Conservation (phyloP, 1,140 invertebrate genomes). For the Episyrphus balteatus region DNA sequence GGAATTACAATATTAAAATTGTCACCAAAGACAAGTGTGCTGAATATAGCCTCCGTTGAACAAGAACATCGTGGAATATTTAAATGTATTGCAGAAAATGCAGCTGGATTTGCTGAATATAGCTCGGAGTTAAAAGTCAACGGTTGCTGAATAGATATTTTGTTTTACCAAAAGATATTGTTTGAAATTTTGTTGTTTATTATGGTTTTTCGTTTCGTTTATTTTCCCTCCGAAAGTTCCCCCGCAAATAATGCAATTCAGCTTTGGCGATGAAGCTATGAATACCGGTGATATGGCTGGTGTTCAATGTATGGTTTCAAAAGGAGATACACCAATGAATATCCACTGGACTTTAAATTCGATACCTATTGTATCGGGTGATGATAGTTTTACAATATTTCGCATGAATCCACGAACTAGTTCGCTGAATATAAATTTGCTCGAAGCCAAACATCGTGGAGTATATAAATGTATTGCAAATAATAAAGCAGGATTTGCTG, state of each 20-base stretch:
- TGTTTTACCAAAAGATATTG: neutral
- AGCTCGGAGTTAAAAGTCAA: conserved; percentile 47
- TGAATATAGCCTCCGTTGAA: conserved; percentile 45
- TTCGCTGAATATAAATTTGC: conserved; percentile 38
- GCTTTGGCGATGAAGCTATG: conserved; percentile 48
- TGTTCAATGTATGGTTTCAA: conserved; percentile 53
- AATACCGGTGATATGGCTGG: conserved; percentile 48
- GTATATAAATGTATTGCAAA: conserved; percentile 54
- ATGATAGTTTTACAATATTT: conserved; percentile 26
- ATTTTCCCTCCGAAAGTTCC: conserved; percentile 43
- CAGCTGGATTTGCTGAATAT: conserved; percentile 43
- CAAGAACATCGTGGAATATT: conserved; percentile 47
- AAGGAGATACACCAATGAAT: conserved; percentile 58
- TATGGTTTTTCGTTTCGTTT: neutral
- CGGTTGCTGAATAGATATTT: conserved; percentile 28
- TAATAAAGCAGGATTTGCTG: conserved; percentile 47
- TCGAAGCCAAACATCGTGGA: conserved; percentile 49
- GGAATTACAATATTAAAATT: conserved; percentile 44
- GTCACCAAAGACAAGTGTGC: conserved; percentile 57
- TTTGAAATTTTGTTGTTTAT: neutral
- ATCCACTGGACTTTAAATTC: conserved; percentile 52
- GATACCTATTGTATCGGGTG: conserved; percentile 25
- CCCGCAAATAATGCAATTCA: conserved; percentile 52
- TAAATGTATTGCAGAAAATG: conserved; percentile 50
- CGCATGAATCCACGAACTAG: conserved; percentile 43